A percentile compares a stretch with the other conserved stretches of the same genome.
phyloP scores from a whole-genome alignment of 2,113 vertebrate species.

The Calonectris borealis region DNA sequence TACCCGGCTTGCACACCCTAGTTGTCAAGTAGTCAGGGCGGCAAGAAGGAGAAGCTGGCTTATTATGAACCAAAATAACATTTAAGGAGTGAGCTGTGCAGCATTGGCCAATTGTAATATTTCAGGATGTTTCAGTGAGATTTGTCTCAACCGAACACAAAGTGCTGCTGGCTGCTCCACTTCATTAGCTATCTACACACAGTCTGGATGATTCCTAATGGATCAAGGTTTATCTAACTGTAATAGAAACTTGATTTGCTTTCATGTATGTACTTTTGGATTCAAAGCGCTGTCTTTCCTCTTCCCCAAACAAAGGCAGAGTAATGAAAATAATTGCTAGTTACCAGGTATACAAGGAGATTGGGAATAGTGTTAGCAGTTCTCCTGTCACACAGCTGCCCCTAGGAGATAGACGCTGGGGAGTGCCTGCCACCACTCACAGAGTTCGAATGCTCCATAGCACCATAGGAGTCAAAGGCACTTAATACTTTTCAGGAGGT shows the following conservation, averaged over 20 bases:
- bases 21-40: neutral
- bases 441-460: accelerated
- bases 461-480: neutral
- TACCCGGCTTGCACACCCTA: neutral
- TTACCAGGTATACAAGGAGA: neutral
- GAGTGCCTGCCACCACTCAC: neutral
- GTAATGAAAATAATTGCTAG: neutral
- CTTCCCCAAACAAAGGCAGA: neutral
- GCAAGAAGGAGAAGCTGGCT: neutral
- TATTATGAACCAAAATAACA: neutral
- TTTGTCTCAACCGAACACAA: neutral
- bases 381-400: neutral
- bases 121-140: neutral
- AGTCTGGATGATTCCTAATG: neutral
- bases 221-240: neutral
- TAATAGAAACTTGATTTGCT: neutral
- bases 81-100: neutral
- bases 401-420: neutral
- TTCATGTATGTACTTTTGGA: neutral
- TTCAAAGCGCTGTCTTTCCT: neutral
- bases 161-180: neutral
- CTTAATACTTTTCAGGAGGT: neutral
- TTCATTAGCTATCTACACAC: neutral
- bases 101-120: neutral
- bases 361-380: neutral